Conservation (phyloP, 2,113 vertebrate genomes). For the Ptilonorhynchus violaceus region DNA sequence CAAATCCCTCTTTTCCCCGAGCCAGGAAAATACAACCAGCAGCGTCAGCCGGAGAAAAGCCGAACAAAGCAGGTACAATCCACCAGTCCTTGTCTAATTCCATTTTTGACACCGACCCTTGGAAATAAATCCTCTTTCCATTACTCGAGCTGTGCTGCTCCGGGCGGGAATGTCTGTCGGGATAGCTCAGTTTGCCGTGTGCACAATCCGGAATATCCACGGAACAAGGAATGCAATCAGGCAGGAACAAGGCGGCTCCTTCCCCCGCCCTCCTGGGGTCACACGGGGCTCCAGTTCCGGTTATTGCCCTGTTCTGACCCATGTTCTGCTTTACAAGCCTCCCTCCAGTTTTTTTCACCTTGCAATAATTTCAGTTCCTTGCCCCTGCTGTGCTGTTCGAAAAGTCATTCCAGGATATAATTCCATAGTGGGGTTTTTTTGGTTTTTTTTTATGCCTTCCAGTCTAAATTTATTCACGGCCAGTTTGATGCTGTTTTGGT, state of each 20-base stretch:
- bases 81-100: not conserved
- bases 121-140: not conserved
- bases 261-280: not conserved
- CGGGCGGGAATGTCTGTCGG: not conserved
- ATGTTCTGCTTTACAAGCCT: not conserved
- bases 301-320: not conserved
- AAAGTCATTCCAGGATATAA: not conserved
- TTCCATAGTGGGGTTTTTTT: rapidly evolving
- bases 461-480: not conserved
- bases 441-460: not conserved
- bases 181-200: not conserved
- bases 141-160: not conserved
- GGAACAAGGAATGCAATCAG: not conserved
- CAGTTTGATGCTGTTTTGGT: not conserved
- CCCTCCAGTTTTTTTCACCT: not conserved
- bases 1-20: not conserved
- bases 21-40: not conserved
- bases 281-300: not conserved
- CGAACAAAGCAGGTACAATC: not conserved
- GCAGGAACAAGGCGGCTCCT: not conserved
- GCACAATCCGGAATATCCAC: not conserved
- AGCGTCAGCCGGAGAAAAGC: not conserved
- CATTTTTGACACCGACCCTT: not conserved
- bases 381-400: not conserved
- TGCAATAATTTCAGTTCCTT: not conserved